Percentiles rank a stretch among this genome's conserved stretches.
These are phyloP conservation scores for Epinephelus malabaricus DNA, from an alignment of 2,797 vertebrate genomes.

Conservation along the genomic window DNA sequence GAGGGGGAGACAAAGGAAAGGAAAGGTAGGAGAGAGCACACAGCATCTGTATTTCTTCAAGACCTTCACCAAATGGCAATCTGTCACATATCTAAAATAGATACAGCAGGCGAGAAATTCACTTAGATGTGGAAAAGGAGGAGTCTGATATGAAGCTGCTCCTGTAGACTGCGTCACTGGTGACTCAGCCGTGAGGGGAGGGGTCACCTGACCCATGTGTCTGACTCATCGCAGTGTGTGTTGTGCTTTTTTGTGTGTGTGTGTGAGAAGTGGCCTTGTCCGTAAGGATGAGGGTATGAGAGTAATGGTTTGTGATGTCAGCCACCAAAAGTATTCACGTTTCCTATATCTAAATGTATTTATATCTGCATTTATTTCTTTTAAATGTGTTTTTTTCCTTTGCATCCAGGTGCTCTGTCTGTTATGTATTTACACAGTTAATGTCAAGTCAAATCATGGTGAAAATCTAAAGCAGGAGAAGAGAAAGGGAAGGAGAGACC, in stretches of 20 bases:
- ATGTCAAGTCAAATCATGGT: slow-evolving; percentile 12
- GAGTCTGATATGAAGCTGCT: slow-evolving; percentile 55
- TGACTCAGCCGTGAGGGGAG: slow-evolving; percentile 70
- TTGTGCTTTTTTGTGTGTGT: slow-evolving; percentile 57
- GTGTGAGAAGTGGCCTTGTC: slow-evolving; percentile 40
- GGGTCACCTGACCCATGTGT: slow-evolving; percentile 66
- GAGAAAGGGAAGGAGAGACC: neutral
- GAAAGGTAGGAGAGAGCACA: slow-evolving; percentile 5
- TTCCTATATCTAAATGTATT: slow-evolving; percentile 20
- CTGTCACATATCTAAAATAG: slow-evolving; percentile 54
- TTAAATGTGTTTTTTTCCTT: slow-evolving; percentile 14
- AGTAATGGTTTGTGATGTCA: slow-evolving; percentile 40
- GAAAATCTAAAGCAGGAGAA: neutral
- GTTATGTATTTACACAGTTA: slow-evolving; percentile 12
- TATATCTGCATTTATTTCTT: slow-evolving; percentile 15
- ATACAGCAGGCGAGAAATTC: slow-evolving; percentile 43
- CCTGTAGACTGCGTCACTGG: slow-evolving; percentile 51
- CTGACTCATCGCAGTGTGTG: slow-evolving; percentile 73
- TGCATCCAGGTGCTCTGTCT: slow-evolving; percentile 12
- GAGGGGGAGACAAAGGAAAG: neutral
- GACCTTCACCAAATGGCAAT: slow-evolving; percentile 57
- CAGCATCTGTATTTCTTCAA: slow-evolving; percentile 67
- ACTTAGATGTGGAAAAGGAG: slow-evolving; percentile 47
- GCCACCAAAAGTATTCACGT: slow-evolving; percentile 28
- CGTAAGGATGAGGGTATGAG: slow-evolving; percentile 29